Base-by-base conservation (phyloP, 2,888 invertebrate genomes). In the Vanessa cardui region DNA sequence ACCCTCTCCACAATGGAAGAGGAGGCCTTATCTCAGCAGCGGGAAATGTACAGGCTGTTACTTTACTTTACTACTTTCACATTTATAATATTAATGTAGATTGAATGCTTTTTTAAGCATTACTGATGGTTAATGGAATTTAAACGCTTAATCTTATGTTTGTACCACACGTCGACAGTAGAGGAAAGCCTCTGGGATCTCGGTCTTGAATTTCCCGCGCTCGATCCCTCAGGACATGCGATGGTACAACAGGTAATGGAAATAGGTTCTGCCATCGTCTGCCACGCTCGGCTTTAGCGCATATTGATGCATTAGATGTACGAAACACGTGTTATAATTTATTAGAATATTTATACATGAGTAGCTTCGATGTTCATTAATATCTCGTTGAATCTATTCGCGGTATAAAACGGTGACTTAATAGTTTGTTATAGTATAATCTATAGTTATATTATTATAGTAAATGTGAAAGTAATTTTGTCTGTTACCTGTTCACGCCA, bases 241-340 rank as follows among this genome's bases (percentile, higher is more conserved):
- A 73, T 76, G 77, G 76, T 76, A 81, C 78, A 77, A 75, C 77
- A 76, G 78, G 77, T 81, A 80, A 80, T 79, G 77, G 77, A 77
- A 71, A 70, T 68, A 66, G 69, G 72, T 72, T 65, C 69, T 66
- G 62, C 66, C 62, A 64, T 66, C 66, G 69, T 60, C 64, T 58
- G 58, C 62, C 64, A 39, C 39, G 39, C 39, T 47, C 47, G 49
- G 49, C 58, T 64, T 62, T 69, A 66, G 45, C 47, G 65, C 62
- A 64, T 47, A 58, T 66, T 66, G 61, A 56, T 71, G 65, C 62
- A 58, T 62, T 69, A 58, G 26, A 45, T 7, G 56, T 61, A 50
- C 45, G 31, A 46, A 64, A 47, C 16, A 47, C 33, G 33, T 31
- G 31, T n/a, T n/a, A 62, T 50, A 39, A 47, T n/a, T 21, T n/a